These are phyloP conservation scores for Pterostichus madidus DNA, from an alignment of 2,888 invertebrate species.

Conservation along the genomic window DNA sequence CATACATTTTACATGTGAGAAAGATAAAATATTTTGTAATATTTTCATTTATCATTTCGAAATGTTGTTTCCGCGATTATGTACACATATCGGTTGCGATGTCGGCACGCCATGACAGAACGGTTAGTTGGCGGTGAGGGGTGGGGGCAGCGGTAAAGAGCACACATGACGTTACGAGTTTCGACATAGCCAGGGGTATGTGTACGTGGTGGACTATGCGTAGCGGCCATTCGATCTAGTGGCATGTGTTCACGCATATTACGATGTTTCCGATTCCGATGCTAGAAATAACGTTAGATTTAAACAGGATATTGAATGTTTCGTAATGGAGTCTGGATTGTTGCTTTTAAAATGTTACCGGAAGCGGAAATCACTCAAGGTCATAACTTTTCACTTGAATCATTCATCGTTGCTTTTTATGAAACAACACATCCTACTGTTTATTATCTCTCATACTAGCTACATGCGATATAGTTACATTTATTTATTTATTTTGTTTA, in stretches of 20 bases:
- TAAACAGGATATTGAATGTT: constrained; percentile 38
- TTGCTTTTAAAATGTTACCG: constrained; percentile 44
- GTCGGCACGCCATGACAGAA: constrained; percentile 44
- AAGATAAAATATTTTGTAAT: constrained; percentile 54
- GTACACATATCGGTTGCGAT: constrained; percentile 30
- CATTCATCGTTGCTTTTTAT: not conserved
- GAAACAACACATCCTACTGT: too few relatives aligned
- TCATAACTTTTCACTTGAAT: constrained; percentile 9
- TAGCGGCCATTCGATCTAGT: constrained; percentile 19
- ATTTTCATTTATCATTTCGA: constrained; percentile 36
- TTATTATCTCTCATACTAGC: too few relatives aligned
- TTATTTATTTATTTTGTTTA: not conserved
- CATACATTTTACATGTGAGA: constrained; percentile 34
- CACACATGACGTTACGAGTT: constrained; percentile 19
- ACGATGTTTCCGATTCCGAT: not conserved
- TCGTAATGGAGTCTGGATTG: constrained; percentile 34
- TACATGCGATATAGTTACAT: not conserved
- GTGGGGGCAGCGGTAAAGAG: not conserved
- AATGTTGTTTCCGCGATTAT: constrained; percentile 39
- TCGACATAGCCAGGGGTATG: too few relatives aligned
- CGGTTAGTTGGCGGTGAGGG: not conserved
- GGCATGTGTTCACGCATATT: constrained; percentile 6
- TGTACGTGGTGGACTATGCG: not conserved
- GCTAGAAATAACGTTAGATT: constrained; percentile 32
- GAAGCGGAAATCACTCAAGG: constrained; percentile 41